Evolutionary conservation across 2,113 vertebrate species (phyloP), one percentile per base, ranked within the genome.

Genomic region (Strix aluco): DNA sequence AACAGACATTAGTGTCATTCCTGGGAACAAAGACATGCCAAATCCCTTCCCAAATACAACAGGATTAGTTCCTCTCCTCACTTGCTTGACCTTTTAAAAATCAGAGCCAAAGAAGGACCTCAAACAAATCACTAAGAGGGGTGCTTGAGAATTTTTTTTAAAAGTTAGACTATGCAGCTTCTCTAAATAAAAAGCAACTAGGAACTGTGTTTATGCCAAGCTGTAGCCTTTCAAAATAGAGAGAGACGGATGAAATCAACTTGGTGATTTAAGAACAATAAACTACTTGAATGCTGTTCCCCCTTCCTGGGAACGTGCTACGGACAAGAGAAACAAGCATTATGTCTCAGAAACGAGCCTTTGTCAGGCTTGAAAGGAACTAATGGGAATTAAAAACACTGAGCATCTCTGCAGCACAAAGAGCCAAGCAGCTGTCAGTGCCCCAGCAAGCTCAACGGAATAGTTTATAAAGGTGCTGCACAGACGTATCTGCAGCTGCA

Each of bases 301-400:
- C 44, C 17, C 51, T 79, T 92, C 61, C 83, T 72, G 58, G 10
- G 42, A 81, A 62, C 0, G 3, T 23, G 81, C 54, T 77, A 25
- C 1, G 91, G 62, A 85, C 49, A 72, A 87, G 86, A 94, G 57
- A 89, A 91, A 75, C 4, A 2, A 4, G 40, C 62, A 62, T 86
- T 74, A 77, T 58, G 19, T 79, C 49, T 80, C 92, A 70, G 71
- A 63, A 95, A 62, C 19, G 5, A 34, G 89, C 36, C 79, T 96
- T 96, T 94, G 92, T 95, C 58, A 2, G 36, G 55, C 80, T 54
- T 95, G 86, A 94, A 95, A 92, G 69, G 34, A 54, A 44, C 65
- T 81, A 51, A 89, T 79, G 47, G 69, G 69, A 93, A 86, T 63
- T 34, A 81, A 92, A 95, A 69, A 7, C 73, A 52, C 86, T 42